These are phyloP conservation scores for Ellobium chinense DNA, from an alignment of 2,888 invertebrate genomes.

Conservation along the genomic window DNA sequence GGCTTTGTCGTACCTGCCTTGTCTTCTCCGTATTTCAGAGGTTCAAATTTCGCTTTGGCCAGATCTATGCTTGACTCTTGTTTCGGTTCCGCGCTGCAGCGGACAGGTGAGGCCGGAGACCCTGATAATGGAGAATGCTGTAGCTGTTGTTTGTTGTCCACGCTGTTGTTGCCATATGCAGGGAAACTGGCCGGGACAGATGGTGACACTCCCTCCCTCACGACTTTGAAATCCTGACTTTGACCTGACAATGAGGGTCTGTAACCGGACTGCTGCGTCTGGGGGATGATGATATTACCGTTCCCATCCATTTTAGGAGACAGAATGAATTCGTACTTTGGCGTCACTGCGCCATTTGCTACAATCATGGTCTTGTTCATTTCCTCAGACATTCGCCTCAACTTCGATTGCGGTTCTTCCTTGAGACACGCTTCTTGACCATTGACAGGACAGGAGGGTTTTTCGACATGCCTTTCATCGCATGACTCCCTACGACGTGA, in stretches of 20 bases:
- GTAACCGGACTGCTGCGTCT: neutral
- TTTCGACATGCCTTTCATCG: neutral
- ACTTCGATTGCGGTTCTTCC: neutral
- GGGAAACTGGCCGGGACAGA: neutral
- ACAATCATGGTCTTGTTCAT: neutral
- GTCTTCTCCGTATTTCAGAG: neutral
- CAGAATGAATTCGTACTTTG: constrained; percentile 33
- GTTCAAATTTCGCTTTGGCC: constrained; percentile 2
- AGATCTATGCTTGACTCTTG: neutral
- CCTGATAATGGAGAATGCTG: neutral
- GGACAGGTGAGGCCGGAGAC: neutral
- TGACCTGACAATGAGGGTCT: neutral
- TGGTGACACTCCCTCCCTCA: neutral
- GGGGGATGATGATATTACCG: constrained; percentile 15
- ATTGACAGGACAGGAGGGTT: neutral
- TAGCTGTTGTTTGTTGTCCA: neutral
- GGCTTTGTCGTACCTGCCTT: neutral
- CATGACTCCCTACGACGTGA: constrained; percentile 8
- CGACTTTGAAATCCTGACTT: neutral
- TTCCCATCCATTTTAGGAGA: constrained; percentile 36
- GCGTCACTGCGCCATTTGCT: neutral
- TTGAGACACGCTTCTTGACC: neutral
- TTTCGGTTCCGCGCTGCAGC: neutral
- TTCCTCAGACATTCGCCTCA: neutral
- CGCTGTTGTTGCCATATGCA: no score